phyloP scores from a whole-genome alignment of 2,888 invertebrate species.

The Eustalomyia histrio region DNA sequence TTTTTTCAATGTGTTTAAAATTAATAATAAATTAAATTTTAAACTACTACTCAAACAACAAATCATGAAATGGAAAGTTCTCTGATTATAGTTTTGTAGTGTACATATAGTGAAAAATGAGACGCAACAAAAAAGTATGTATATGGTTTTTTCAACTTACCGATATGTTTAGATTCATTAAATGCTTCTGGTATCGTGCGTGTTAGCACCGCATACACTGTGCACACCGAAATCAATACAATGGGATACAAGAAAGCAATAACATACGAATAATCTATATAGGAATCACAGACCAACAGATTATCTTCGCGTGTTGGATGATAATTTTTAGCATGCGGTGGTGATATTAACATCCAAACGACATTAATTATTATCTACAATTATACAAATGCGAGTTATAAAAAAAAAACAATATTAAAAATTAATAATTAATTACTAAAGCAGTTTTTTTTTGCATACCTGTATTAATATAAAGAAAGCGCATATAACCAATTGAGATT shows the following conservation, averaged over 20 bases:
- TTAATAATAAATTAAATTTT: no score
- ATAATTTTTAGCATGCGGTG: slow-evolving; percentile 93
- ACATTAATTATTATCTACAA: slow-evolving; percentile 90
- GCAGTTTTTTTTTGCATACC: slow-evolving; percentile 80
- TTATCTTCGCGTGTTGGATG: slow-evolving; percentile 96
- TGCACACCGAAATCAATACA: slow-evolving; percentile 93
- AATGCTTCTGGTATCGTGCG: slow-evolving; percentile 99
- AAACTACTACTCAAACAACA: no score
- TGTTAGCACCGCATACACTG: slow-evolving; percentile 96
- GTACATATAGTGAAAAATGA: no score
- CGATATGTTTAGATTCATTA: slow-evolving; percentile 98
- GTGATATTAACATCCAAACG: slow-evolving; percentile 95
- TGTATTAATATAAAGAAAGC: slow-evolving; percentile 92
- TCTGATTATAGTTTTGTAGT: no score
- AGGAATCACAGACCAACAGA: slow-evolving; percentile 94
- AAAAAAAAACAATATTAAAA: slow-evolving; percentile 10
- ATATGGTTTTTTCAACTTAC: no score
- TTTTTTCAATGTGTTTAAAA: no score
- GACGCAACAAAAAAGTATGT: no score
- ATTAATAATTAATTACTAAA: slow-evolving; percentile 33
- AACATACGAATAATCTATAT: slow-evolving; percentile 95
- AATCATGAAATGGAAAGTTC: no score
- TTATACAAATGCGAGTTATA: background rate
- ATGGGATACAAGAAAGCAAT: slow-evolving; percentile 97
- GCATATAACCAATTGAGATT: slow-evolving; percentile 94